Evolutionary conservation across 2,888 invertebrate species (phyloP).

Genomic region (Drosophila pseudotalamancana): DNA sequence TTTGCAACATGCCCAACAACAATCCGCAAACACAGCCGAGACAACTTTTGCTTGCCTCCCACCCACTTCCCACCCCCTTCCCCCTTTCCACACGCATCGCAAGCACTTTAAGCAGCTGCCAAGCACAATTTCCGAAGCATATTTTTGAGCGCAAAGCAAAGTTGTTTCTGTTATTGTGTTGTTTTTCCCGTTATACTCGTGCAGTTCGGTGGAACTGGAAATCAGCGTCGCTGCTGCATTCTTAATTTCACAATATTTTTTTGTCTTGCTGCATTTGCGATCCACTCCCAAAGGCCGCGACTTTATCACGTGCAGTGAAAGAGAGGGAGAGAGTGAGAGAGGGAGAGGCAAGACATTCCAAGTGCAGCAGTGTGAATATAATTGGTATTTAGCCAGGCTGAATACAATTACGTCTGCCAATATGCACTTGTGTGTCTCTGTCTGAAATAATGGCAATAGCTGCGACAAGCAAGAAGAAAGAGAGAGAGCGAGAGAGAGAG

Average conservation of each 20-base stretch:
- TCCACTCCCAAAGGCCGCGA: constrained; percentile 4
- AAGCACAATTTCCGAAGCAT: constrained; percentile 58
- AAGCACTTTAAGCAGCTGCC: no score
- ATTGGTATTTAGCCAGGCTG: constrained; percentile 71
- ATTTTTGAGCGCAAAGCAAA: constrained; percentile 53
- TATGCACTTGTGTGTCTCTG: constrained; percentile 34
- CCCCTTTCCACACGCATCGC: no score
- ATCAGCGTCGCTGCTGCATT: constrained; percentile 15
- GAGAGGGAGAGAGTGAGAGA: constrained; percentile 4
- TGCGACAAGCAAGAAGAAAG: constrained; percentile 34
- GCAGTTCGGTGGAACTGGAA: constrained; percentile 8
- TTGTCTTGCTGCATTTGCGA: constrained; percentile 28
- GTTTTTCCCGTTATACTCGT: constrained; percentile 36
- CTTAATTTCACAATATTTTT: constrained; percentile 7
- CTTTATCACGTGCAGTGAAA: background rate
- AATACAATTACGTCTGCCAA: constrained; percentile 43
- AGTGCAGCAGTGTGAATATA: constrained; percentile 35
- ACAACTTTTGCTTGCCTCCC: no score
- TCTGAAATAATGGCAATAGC: constrained; percentile 75
- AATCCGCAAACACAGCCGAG: no score
- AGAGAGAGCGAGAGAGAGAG: background rate
- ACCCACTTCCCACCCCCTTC: background rate
- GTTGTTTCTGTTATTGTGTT: constrained; percentile 20
- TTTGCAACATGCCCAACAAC: no score
- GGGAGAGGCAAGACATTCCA: background rate